Evolutionary conservation across 2,888 invertebrate species (phyloP), one percentile per base, ranked within the genome.

Genomic region (Nephrocerus scutellatus): DNA sequence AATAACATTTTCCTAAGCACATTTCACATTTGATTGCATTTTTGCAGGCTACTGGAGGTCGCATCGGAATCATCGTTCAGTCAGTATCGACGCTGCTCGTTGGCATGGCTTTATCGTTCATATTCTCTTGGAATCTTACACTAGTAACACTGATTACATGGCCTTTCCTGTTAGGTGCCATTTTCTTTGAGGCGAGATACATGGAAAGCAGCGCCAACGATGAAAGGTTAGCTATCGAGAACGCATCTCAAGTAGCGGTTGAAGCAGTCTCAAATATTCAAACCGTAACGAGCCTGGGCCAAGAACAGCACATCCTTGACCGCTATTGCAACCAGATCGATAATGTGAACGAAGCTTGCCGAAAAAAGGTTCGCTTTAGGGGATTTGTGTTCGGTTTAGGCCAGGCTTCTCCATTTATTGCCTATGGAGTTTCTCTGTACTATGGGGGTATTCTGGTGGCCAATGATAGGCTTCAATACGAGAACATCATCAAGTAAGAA

Each of bases 211-310:
- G 78, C 23, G 72, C 76, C 2, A 58, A 72, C 3, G 65, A 72
- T 2, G 80, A 82, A 45, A 73, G 80, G 41, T 63, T 67, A 33
- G 79, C 82, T 1, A 73, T 80, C 14, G 79, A 84, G 52, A 69
- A 67, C 21, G 81, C 83, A 0, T 80, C 79, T 1, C 79, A 80
- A 32, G 78, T 84, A 15, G 85, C 84, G 0, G 77, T 82, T 0
- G 84, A 85, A 51, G 83, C 83, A 0, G 82, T 85, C 30, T 71
- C 76, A 6, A 82, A 84, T 52, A 82, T 85, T 19, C 72, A 82
- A 25, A 84, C 84, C 0, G 78, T 82, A 5, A 75, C 75, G 3
- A 79, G 81, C 38, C 71, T 83, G 41, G 78, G 77, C 28, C 73
- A 76, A n/a, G 84, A 84, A 56, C 67, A 71, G 20, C 66, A 72